Percentiles rank a stretch among this genome's conserved stretches.
Conservation (phyloP, 2,888 invertebrate genomes). For the Cordilura impudica region DNA sequence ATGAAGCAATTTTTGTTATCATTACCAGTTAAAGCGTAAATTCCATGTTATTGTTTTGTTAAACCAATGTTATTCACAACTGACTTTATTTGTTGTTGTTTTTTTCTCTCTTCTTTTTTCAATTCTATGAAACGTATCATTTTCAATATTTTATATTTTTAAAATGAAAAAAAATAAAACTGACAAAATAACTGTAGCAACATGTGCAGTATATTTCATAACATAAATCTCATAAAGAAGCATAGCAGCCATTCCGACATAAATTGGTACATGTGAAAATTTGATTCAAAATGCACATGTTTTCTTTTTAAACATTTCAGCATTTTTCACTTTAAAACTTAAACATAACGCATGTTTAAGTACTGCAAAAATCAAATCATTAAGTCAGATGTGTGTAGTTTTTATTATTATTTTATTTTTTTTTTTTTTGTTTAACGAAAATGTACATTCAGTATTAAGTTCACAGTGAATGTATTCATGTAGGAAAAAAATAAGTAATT, state of each 20-base stretch:
- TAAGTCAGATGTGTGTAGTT: neutral
- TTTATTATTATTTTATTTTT: too few relatives aligned
- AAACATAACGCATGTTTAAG: neutral
- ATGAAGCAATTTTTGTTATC: slow-evolving; percentile 71
- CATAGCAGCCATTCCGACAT: slow-evolving; percentile 24
- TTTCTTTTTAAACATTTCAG: neutral
- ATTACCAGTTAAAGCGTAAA: slow-evolving; percentile 74
- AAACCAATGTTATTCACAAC: slow-evolving; percentile 35
- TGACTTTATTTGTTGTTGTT: slow-evolving; percentile 12
- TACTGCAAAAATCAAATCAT: neutral
- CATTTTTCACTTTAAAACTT: neutral
- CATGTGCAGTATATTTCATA: slow-evolving; percentile 39
- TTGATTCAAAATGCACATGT: slow-evolving; percentile 38
- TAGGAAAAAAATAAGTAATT: neutral
- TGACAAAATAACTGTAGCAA: slow-evolving; percentile 65
- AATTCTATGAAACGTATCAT: slow-evolving; percentile 65
- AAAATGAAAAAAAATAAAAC: slow-evolving; percentile 68
- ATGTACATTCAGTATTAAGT: neutral
- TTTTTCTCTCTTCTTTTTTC: slow-evolving; percentile 15
- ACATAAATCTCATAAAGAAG: slow-evolving; percentile 6
- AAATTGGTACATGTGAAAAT: slow-evolving; percentile 52
- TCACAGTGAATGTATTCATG: neutral
- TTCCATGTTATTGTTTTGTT: slow-evolving; percentile 59
- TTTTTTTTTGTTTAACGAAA: neutral
- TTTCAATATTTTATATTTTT: slow-evolving; percentile 64